Evolutionary conservation across 2,888 invertebrate genomes (phyloP).

Genomic region (Drosophila buzzatii): DNA sequence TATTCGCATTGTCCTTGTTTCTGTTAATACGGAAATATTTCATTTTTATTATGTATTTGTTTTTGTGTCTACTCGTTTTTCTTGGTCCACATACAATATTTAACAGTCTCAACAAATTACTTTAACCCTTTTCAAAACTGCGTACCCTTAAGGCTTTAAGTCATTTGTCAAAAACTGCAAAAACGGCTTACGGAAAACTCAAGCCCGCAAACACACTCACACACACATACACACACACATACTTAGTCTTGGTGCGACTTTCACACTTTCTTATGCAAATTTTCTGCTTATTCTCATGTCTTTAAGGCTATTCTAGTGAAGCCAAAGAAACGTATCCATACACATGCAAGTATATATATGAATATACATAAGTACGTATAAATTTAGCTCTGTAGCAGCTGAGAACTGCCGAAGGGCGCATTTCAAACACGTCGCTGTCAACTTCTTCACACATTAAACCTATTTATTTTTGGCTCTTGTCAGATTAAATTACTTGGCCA

Average conservation of each 20-base stretch:
- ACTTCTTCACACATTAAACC: constrained; percentile 75
- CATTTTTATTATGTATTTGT: constrained; percentile 59
- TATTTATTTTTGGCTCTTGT: constrained; percentile 68
- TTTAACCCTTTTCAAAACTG: constrained; percentile 73
- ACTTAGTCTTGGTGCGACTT: constrained; percentile 40
- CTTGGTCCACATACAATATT: constrained; percentile 72
- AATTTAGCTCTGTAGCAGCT: constrained; percentile 28
- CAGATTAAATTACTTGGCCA: constrained; percentile 77
- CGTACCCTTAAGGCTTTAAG: constrained; percentile 77
- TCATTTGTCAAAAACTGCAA: constrained; percentile 78
- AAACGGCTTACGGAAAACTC: constrained; percentile 59
- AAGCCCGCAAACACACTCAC: constrained; percentile 13
- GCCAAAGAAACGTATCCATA: constrained; percentile 38
- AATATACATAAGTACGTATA: constrained; percentile 33
- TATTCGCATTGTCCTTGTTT: not conserved
- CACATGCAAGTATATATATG: constrained; percentile 10
- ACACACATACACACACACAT: constrained; percentile 4
- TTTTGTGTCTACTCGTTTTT: constrained; percentile 35
- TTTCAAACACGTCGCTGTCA: constrained; percentile 63
- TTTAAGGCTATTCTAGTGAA: constrained; percentile 40
- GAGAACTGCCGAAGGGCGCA: constrained; percentile 39
- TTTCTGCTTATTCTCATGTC: constrained; percentile 53
- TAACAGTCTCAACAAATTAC: constrained; percentile 78
- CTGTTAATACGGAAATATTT: constrained; percentile 46
- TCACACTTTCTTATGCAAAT: constrained; percentile 79